Evolutionary conservation across 2,797 vertebrate genomes (phyloP).

Genomic region (Hipposideros larvatus): DNA sequence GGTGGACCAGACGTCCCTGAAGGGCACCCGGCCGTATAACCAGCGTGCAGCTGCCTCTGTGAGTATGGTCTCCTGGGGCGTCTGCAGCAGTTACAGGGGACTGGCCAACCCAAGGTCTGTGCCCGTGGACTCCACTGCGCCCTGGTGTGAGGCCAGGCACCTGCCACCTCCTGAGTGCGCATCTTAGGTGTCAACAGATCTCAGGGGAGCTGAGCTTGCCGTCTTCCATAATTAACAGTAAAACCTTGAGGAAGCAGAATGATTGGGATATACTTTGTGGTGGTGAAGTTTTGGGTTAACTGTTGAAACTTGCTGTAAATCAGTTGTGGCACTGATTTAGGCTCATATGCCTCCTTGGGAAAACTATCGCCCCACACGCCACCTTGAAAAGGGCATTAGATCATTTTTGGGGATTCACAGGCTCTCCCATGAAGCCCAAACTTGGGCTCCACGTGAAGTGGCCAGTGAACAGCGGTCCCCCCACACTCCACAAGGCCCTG

Average conservation of each 20-base stretch:
- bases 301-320: neutral
- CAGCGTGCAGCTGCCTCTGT: conserved; percentile 92
- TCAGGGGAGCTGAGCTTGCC: neutral
- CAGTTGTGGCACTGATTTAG: neutral
- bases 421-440: neutral
- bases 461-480: neutral
- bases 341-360: neutral
- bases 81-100: neutral
- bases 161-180: neutral
- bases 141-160: neutral
- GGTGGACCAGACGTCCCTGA: neutral
- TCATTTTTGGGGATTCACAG: neutral
- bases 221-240: neutral
- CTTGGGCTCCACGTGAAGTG: neutral
- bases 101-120: neutral
- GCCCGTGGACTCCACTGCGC: neutral
- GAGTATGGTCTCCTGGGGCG: conserved; percentile 82
- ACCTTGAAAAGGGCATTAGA: neutral
- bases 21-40: conserved; percentile 83
- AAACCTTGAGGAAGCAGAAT: neutral
- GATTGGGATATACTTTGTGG: neutral
- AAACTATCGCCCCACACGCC: neutral
- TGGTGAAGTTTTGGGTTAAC: neutral
- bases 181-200: neutral
- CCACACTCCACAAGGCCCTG: neutral